Percentiles rank a stretch among this genome's conserved stretches.
These are phyloP conservation scores for Oedothorax gibbosus DNA, from an alignment of 1,140 invertebrate genomes.

Conservation along the genomic window DNA sequence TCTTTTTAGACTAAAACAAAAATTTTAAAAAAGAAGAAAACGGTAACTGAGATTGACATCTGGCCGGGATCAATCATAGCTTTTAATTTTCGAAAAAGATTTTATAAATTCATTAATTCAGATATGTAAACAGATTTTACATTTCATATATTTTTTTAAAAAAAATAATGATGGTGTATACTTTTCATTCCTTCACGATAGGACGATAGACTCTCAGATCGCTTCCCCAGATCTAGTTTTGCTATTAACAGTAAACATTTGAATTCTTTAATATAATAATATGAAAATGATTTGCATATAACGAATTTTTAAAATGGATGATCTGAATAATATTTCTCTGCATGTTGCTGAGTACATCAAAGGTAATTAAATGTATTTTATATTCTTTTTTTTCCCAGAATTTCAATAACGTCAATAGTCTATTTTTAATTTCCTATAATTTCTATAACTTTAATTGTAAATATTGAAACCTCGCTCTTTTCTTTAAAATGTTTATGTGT, in stretches of 20 bases:
- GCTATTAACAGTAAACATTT: neutral
- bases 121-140: too few relatives aligned
- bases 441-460: too few relatives aligned
- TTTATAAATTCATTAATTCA: too few relatives aligned
- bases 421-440: too few relatives aligned
- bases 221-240: neutral
- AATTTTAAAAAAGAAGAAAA: constrained; percentile 46
- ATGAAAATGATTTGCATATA: neutral
- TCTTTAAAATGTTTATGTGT: too few relatives aligned
- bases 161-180: neutral
- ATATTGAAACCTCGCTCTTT: too few relatives aligned
- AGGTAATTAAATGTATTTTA: constrained; percentile 62
- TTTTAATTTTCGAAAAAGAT: too few relatives aligned
- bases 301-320: constrained; percentile 37
- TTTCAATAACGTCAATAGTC: neutral
- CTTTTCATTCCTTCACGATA: neutral
- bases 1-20: constrained; percentile 24
- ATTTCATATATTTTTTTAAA: neutral
- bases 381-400: neutral
- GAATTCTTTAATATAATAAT: neutral
- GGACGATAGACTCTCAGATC: neutral
- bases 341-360: constrained; percentile 63
- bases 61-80: neutral
- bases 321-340: constrained; percentile 30
- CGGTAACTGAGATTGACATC: constrained; percentile 30